Conservation (phyloP, 2,888 invertebrate genomes). For the Ectropis crepuscularia region DNA sequence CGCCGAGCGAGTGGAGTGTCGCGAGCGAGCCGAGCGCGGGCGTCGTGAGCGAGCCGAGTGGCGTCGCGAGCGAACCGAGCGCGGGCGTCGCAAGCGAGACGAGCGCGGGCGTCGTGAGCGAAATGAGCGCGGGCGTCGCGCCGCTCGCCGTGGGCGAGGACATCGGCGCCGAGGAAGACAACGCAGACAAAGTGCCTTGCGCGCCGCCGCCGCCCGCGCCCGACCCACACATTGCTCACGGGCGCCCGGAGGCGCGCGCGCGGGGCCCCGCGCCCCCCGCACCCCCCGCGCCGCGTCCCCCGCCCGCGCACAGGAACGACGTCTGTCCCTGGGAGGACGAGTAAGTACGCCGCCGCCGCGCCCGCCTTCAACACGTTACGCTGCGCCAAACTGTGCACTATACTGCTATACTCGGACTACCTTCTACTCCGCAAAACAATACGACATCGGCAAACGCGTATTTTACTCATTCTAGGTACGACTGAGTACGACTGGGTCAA, state of each 20-base stretch:
- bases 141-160: conserved; percentile 89
- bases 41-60: background rate
- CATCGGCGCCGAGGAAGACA: conserved; percentile 88
- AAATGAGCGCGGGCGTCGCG: conserved; percentile 75
- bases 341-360: conserved; percentile 86
- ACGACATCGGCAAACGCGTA: too few relatives aligned
- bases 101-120: conserved; percentile 21
- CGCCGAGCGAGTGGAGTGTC: conserved; percentile 40
- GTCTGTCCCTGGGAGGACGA: conserved; percentile 98
- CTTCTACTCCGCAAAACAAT: too few relatives aligned
- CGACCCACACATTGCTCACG: conserved; percentile 67
- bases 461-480: too few relatives aligned
- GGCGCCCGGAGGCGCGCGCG: conserved; percentile 54
- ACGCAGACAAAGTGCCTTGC: conserved; percentile 83
- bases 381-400: background rate
- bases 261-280: conserved; percentile 52
- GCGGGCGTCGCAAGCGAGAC: background rate
- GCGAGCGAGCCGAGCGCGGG: conserved; percentile 30
- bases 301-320: conserved; percentile 87
- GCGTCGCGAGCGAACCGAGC: conserved; percentile 1
- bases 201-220: conserved; percentile 52
- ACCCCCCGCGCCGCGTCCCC: too few relatives aligned
- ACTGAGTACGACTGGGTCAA: too few relatives aligned
- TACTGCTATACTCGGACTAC: too few relatives aligned
- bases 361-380: background rate